Evolutionary conservation across 2,888 invertebrate species (phyloP).

Genomic region (Leptinotarsa rubiginosa): DNA sequence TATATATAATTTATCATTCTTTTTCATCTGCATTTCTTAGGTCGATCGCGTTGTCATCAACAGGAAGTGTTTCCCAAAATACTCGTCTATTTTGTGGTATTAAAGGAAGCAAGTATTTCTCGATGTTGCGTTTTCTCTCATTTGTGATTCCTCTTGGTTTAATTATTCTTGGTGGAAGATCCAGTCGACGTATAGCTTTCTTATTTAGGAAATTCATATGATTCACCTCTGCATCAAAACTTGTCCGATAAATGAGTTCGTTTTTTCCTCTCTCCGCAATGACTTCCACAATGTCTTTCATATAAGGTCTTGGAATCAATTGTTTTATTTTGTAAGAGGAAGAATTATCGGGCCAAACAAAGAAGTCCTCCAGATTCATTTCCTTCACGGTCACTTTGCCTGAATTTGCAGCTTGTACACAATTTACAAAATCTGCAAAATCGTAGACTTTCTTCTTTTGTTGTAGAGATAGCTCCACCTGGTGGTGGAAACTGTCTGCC

Average conservation of each 20-base stretch:
- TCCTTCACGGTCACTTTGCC: constrained; percentile 34
- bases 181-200: constrained; percentile 10
- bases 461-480: constrained; percentile 36
- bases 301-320: constrained; percentile 11
- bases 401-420: constrained; percentile 32
- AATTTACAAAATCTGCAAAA: constrained; percentile 34
- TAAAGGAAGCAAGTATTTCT: constrained; percentile 23
- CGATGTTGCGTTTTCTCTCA: constrained; percentile 14
- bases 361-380: constrained; percentile 34
- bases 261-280: constrained; percentile 22
- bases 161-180: constrained; percentile 14
- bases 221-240: constrained; percentile 20
- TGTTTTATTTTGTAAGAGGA: constrained; percentile 30
- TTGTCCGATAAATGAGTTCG: constrained; percentile 20
- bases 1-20: constrained; percentile 21
- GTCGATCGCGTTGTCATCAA: constrained; percentile 16
- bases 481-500: too few relatives aligned
- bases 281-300: constrained; percentile 23
- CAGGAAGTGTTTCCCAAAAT: constrained; percentile 21
- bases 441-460: constrained; percentile 34
- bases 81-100: constrained; percentile 21
- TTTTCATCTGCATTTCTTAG: constrained; percentile 23
- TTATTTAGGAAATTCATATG: constrained; percentile 24
- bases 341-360: constrained; percentile 34
- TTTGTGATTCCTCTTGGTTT: constrained; percentile 24